Conservation (phyloP, 2,888 invertebrate species). For the Cephonodes hylas region DNA sequence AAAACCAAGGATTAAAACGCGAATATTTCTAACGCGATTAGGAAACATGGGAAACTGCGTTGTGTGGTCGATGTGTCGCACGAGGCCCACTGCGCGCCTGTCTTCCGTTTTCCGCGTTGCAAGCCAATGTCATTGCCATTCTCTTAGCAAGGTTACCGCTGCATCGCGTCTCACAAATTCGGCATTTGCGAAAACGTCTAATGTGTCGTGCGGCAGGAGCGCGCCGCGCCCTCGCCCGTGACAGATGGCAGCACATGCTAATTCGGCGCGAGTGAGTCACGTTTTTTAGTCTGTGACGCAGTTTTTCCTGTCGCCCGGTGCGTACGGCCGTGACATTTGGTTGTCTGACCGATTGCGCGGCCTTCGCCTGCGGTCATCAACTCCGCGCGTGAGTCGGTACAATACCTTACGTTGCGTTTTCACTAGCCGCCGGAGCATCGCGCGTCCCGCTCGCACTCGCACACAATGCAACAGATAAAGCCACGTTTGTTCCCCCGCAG, state of each 20-base stretch:
- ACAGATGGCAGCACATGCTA: conserved; percentile 41
- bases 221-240: conserved; percentile 1
- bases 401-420: conserved; percentile 57
- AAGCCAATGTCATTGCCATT: conserved; percentile 74
- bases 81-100: conserved; percentile 34
- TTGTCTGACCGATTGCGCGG: conserved; percentile 78
- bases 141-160: conserved; percentile 59
- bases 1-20: not conserved
- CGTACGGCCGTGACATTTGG: conserved; percentile 77
- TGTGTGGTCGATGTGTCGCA: not conserved
- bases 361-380: conserved; percentile 78
- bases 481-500: conserved; percentile 38
- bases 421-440: conserved; percentile 43
- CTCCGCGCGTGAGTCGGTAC: conserved; percentile 63
- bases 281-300: conserved; percentile 74
- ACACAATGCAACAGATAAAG: conserved; percentile 39
- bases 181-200: conserved; percentile 41
- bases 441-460: conserved; percentile 43
- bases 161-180: conserved; percentile 38
- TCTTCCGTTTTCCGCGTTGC: conserved; percentile 65
- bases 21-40: not conserved
- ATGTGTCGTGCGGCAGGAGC: conserved; percentile 17
- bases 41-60: too few species aligned
- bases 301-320: conserved; percentile 64
- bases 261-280: conserved; percentile 56